phyloP scores from a whole-genome alignment of 2,888 invertebrate species.

The Brenthis daphne region DNA sequence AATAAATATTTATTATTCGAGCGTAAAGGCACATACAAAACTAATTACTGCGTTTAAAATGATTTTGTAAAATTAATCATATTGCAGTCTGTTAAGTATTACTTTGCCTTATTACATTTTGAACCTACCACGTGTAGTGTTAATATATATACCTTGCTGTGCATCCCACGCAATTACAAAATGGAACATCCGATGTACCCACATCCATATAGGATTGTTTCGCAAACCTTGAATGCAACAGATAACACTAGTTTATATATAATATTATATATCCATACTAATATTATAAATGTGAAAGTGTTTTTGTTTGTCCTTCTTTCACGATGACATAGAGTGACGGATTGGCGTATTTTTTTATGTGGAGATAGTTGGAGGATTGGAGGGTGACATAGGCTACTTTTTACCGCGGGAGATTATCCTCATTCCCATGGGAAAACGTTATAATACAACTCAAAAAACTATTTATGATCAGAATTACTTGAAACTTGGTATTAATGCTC shows the following conservation, averaged over 20 bases:
- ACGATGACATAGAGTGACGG: no score
- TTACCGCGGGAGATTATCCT: no score
- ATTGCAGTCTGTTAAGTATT: background rate
- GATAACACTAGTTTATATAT: slow-evolving; percentile 16
- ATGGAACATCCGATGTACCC: slow-evolving; percentile 61
- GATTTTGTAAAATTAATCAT: slow-evolving; percentile 8
- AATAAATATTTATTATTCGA: slow-evolving; percentile 2
- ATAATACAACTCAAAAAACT: no score
- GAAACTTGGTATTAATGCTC: no score
- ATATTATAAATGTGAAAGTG: no score
- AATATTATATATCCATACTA: no score
- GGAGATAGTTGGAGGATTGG: no score
- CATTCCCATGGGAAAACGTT: no score
- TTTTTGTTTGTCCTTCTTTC: no score
- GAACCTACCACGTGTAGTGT: slow-evolving; percentile 9
- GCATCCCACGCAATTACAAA: slow-evolving; percentile 55
- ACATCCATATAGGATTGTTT: slow-evolving; percentile 29
- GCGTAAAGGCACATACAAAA: slow-evolving; percentile 1
- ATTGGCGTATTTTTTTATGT: no score
- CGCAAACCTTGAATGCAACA: slow-evolving; percentile 21
- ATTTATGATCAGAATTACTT: no score
- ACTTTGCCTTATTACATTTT: background rate
- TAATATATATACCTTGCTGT: background rate
- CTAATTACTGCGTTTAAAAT: background rate
- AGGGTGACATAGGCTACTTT: no score